A percentile compares a stretch with the other conserved stretches of the same genome.
Evolutionary conservation across 2,888 invertebrate species (phyloP).

Genomic region (Auanema freiburgensis): DNA sequence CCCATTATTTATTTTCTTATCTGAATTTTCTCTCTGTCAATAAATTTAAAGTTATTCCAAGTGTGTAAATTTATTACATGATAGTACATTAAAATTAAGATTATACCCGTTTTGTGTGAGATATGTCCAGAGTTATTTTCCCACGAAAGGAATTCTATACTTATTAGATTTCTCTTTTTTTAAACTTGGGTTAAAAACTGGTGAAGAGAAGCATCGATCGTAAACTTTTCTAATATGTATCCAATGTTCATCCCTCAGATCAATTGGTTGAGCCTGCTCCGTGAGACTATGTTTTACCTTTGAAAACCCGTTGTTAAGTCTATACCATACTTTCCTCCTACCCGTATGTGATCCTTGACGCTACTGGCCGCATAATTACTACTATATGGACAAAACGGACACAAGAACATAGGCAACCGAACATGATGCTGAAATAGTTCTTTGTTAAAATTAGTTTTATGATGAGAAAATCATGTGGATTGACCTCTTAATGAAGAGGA

Average conservation of each 20-base stretch:
- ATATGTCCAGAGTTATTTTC: no score
- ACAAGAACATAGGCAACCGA: conserved; percentile 6
- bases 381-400: conserved; percentile 15
- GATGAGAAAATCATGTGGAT: no score
- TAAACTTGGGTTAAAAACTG: no score
- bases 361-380: conserved; percentile 12
- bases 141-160: no score
- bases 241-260: conserved; percentile 8
- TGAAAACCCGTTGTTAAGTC: not conserved
- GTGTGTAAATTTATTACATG: no score
- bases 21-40: not conserved
- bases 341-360: conserved; percentile 15
- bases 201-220: conserved; percentile 3
- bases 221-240: not conserved
- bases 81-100: no score
- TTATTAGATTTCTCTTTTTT: no score
- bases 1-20: not conserved
- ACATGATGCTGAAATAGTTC: conserved; percentile 10
- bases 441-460: no score
- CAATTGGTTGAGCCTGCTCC: conserved; percentile 2
- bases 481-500: no score
- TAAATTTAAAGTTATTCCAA: no score
- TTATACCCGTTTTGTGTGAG: no score
- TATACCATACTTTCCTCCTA: no score
- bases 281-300: conserved; percentile 5